Percentiles rank a stretch among this genome's conserved stretches.
Evolutionary conservation across 1,140 invertebrate species (phyloP).

Genomic region (Paralvinella palmiformis): DNA sequence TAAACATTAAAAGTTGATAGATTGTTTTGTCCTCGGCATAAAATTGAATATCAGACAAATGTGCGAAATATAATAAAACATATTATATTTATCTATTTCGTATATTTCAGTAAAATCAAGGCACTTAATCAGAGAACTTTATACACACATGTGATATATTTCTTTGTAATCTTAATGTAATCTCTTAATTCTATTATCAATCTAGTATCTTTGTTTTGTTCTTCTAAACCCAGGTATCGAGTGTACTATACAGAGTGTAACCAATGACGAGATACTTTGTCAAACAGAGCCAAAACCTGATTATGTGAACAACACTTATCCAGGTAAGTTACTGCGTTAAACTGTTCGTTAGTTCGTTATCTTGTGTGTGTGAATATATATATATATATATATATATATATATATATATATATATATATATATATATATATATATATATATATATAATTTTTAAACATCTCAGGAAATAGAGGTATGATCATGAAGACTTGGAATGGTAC

Average conservation of each 20-base stretch:
- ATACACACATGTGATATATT: no score
- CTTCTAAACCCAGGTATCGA: no score
- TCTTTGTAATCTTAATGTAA: no score
- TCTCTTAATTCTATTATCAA: no score
- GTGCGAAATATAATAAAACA: not conserved
- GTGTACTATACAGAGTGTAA: no score
- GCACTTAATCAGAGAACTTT: no score
- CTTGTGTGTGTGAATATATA: not conserved
- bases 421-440: not conserved
- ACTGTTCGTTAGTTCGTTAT: not conserved
- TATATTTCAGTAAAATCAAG: no score
- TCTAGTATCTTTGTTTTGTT: no score
- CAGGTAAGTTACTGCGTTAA: not conserved
- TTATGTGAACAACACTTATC: not conserved
- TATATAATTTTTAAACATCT: not conserved
- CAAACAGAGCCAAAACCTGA: no score
- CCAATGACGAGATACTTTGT: no score
- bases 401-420: not conserved
- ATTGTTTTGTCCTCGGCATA: not conserved
- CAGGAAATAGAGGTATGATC: constrained; percentile 3
- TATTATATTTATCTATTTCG: not conserved
- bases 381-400: not conserved
- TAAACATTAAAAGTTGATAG: not conserved
- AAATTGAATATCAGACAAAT: not conserved
- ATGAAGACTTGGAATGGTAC: not conserved